Conservation (phyloP, 1,140 invertebrate genomes). For the Drosophila obscura region DNA sequence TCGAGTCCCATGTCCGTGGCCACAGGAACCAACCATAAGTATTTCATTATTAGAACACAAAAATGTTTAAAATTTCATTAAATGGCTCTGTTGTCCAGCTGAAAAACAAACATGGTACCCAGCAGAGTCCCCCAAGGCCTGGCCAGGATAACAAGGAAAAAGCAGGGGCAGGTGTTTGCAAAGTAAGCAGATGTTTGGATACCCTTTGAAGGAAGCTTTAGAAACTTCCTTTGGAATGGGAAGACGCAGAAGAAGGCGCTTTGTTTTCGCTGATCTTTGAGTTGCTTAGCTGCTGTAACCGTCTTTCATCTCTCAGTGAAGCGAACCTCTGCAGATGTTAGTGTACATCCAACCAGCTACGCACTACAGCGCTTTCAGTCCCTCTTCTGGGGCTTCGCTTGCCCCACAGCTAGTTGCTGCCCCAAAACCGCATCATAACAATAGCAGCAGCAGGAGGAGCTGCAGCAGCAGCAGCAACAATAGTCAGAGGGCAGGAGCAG, state of each 20-base stretch:
- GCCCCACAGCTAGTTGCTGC: slow-evolving; percentile 43
- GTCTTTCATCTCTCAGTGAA: too few species aligned
- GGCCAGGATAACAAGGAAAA: slow-evolving; percentile 12
- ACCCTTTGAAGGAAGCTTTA: background rate
- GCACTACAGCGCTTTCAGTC: background rate
- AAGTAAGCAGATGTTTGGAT: background rate
- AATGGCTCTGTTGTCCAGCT: slow-evolving; percentile 58
- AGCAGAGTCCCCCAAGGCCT: slow-evolving; percentile 9
- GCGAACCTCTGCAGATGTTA: background rate
- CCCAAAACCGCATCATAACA: slow-evolving; percentile 49
- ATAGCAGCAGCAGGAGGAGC: slow-evolving; percentile 24
- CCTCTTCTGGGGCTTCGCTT: slow-evolving; percentile 23
- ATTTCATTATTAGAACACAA: slow-evolving; percentile 79
- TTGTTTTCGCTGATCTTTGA: too few species aligned
- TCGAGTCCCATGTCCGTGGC: slow-evolving; percentile 6
- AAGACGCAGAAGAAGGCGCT: too few species aligned
- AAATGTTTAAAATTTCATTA: slow-evolving; percentile 81
- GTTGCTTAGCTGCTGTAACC: too few species aligned
- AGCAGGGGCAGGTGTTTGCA: too few species aligned
- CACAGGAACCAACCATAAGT: slow-evolving; percentile 53
- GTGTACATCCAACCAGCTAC: slow-evolving; percentile 18
- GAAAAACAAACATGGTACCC: slow-evolving; percentile 36
- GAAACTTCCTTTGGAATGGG: too few species aligned
- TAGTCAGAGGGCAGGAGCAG: slow-evolving; percentile 14
- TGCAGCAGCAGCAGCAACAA: slow-evolving; percentile 20